These are phyloP conservation scores for Enteromius anoplus DNA, from an alignment of 2,797 vertebrate species.

Conservation along the genomic window DNA sequence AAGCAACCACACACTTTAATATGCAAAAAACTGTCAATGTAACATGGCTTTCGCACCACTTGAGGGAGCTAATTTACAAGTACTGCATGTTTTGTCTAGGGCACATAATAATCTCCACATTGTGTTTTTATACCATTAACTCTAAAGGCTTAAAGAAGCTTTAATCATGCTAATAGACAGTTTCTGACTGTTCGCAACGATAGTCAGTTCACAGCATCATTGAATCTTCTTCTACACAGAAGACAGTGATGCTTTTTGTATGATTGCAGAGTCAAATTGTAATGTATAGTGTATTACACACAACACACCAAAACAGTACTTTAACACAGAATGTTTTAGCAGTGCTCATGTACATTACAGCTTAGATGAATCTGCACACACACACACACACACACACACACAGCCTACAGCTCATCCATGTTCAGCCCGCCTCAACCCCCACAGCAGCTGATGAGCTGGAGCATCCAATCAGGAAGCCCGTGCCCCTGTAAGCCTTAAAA, in stretches of 20 bases:
- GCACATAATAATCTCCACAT: neutral
- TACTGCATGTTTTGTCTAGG: neutral
- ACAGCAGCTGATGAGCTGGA: constrained; percentile 42
- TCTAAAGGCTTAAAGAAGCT: neutral
- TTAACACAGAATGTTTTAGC: constrained; percentile 2
- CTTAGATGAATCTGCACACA: neutral
- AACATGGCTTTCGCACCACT: constrained; percentile 1
- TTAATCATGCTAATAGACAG: neutral
- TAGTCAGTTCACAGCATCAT: constrained; percentile 12
- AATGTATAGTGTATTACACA: neutral
- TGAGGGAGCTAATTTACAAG: constrained; percentile 25
- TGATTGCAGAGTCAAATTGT: neutral
- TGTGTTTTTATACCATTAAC: neutral
- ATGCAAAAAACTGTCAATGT: neutral
- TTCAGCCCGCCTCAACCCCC: constrained; percentile 45
- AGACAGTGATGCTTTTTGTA: neutral
- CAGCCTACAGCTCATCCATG: constrained; percentile 46
- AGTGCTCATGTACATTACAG: constrained; percentile 22
- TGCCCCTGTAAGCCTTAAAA: constrained; percentile 59
- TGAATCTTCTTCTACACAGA: constrained; percentile 43
- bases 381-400: constrained; percentile 39
- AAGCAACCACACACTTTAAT: neutral
- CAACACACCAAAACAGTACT: neutral
- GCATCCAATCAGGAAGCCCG: constrained; percentile 53
- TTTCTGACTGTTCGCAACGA: neutral